phyloP scores from a whole-genome alignment of 2,888 invertebrate species.

The Cephonodes hylas region DNA sequence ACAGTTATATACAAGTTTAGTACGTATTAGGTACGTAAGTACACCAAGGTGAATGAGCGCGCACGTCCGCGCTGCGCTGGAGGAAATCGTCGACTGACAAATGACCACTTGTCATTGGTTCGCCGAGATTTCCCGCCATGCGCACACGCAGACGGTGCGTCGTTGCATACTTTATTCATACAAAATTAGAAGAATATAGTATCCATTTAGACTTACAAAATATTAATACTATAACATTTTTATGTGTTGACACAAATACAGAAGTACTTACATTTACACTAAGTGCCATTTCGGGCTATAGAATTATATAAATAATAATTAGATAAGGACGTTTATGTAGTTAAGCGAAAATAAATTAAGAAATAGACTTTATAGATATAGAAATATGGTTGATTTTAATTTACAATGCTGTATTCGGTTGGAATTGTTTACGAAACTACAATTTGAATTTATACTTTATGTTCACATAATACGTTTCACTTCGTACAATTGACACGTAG shows the following conservation, averaged over 20 bases:
- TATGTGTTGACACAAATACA: constrained; percentile 68
- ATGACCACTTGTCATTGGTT: neutral
- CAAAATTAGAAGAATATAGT: constrained; percentile 82
- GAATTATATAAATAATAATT: constrained; percentile 29
- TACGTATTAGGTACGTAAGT: constrained; percentile 59
- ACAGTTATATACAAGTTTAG: constrained; percentile 55
- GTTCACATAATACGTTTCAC: constrained; percentile 34
- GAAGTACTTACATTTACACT: constrained; percentile 58
- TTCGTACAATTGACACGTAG: constrained; percentile 68
- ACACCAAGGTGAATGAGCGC: constrained; percentile 33
- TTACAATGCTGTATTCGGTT: constrained; percentile 39
- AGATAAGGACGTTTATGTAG: constrained; percentile 31
- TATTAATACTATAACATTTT: constrained; percentile 71
- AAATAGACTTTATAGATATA: constrained; percentile 31
- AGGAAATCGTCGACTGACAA: neutral
- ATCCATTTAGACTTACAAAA: constrained; percentile 78
- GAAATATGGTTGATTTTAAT: constrained; percentile 28
- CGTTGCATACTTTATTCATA: constrained; percentile 62
- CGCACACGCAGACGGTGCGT: constrained; percentile 23
- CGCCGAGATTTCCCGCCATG: constrained; percentile 20
- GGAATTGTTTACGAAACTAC: constrained; percentile 28
- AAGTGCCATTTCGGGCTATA: constrained; percentile 51
- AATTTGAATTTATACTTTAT: constrained; percentile 29
- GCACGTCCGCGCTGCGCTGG: constrained; percentile 16
- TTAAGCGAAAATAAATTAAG: constrained; percentile 20